Conservation (phyloP, 2,888 invertebrate species). For the Molanna angustata region DNA sequence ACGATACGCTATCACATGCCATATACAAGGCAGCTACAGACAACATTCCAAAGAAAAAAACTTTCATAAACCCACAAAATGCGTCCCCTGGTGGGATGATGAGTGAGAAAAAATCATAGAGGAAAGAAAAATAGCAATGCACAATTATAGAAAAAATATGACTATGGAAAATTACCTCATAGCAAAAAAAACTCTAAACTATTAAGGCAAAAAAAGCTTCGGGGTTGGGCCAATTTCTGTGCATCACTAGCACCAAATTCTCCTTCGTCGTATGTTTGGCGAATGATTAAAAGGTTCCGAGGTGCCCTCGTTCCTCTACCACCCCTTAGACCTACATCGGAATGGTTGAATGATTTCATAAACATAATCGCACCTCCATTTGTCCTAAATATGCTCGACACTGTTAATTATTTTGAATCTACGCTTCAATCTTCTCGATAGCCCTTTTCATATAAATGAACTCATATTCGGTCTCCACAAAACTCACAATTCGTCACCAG, state of each 20-base stretch:
- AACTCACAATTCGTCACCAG: not conserved
- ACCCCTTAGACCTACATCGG: not conserved
- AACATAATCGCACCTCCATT: not conserved
- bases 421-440: no score
- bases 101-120: no score
- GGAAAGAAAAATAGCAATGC: no score
- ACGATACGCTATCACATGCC: no score
- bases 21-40: no score
- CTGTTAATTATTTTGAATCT: not conserved
- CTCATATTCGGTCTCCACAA: not conserved
- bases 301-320: not conserved
- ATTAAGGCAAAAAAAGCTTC: not conserved
- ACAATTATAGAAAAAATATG: no score
- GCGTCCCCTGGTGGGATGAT: no score
- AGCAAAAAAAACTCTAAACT: not conserved
- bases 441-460: not conserved
- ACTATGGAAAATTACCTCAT: no score
- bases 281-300: not conserved
- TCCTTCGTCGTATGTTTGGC: not conserved
- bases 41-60: no score
- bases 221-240: not conserved
- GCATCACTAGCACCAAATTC: not conserved
- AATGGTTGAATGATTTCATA: not conserved
- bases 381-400: not conserved
- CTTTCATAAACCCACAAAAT: no score